Base-by-base conservation (phyloP, 2,113 vertebrate species). In the Cebidichthys violaceus region DNA sequence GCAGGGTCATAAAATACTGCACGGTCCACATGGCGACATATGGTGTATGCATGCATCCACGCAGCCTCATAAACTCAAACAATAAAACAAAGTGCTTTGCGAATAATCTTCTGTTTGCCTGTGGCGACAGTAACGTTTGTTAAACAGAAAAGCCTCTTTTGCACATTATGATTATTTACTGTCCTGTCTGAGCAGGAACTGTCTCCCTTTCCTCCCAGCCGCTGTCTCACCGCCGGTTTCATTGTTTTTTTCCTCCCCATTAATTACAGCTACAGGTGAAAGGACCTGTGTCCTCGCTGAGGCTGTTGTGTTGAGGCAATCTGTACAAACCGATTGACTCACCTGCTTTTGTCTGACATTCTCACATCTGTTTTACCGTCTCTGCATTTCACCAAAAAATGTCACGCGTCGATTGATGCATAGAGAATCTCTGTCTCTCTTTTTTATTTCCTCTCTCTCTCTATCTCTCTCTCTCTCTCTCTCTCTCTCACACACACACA, bases 231-330 rank as follows among this genome's bases (percentile, higher is more conserved):
- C 54, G 7, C 74, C 4, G 10, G 31, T 85, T 59, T 50, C 27
- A 75, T 54, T 73, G 64, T 61, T 67, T 77, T 76, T 37, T 27
- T 61, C n/a, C 15, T 4, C 37, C 22, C 15, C 43, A 11, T 33
- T 88, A 86, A 87, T 85, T 77, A 75, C 79, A 69, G 67, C 75
- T 69, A 77, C 76, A 82, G 85, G 79, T 89, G 81, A 71, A 52
- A 78, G 35, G 24, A 62, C 57, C 61, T 45, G 54, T 83, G 59
- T 59, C 74, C 75, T 17, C 37, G 45, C n/a, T 0, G 27, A 54
- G 31, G 73, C 71, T 87, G 43, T 65, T 66, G 68, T 84, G 82
- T 77, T 55, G 60, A 72, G 52, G 52, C n/a, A 67, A 72, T 87
- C 66, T 80, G 70, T 57, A 54, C 66, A 72, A 71, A 89, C 82